Conservation (phyloP, 2,113 vertebrate genomes). For the Gopherus evgoodei region DNA sequence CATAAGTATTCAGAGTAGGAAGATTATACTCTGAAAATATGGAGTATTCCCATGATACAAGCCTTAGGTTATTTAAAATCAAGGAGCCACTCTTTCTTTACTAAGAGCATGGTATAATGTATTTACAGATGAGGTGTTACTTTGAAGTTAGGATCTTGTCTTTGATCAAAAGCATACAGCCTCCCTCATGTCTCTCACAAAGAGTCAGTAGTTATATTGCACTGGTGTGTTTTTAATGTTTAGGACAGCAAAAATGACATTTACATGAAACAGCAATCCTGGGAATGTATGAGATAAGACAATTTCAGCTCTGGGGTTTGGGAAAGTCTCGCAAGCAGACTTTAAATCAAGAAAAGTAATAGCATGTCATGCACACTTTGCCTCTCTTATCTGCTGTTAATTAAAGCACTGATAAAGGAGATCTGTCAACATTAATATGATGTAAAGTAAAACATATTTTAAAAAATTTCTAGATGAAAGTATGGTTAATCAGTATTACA, state of each 20-base stretch:
- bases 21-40: constrained; percentile 15
- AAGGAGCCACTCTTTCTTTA: constrained; percentile 49
- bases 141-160: constrained; percentile 79
- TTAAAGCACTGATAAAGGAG: constrained; percentile 75
- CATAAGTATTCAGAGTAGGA: neutral
- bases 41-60: neutral
- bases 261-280: constrained; percentile 80
- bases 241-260: constrained; percentile 83
- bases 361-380: constrained; percentile 50
- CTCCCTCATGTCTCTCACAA: constrained; percentile 76
- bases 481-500: constrained; percentile 75
- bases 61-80: constrained; percentile 62
- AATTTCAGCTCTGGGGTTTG: constrained; percentile 60
- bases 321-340: constrained; percentile 63
- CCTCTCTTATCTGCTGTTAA: constrained; percentile 73
- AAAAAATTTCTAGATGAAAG: constrained; percentile 72
- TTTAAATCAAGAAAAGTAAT: constrained; percentile 72
- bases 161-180: constrained; percentile 81
- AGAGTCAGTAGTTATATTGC: constrained; percentile 75
- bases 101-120: constrained; percentile 66
- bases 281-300: constrained; percentile 74
- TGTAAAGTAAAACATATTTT: constrained; percentile 68
- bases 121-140: constrained; percentile 77
- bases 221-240: constrained; percentile 76
- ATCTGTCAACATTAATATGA: constrained; percentile 67